Conservation (phyloP, 2,888 invertebrate species). For the Pterostichus niger region DNA sequence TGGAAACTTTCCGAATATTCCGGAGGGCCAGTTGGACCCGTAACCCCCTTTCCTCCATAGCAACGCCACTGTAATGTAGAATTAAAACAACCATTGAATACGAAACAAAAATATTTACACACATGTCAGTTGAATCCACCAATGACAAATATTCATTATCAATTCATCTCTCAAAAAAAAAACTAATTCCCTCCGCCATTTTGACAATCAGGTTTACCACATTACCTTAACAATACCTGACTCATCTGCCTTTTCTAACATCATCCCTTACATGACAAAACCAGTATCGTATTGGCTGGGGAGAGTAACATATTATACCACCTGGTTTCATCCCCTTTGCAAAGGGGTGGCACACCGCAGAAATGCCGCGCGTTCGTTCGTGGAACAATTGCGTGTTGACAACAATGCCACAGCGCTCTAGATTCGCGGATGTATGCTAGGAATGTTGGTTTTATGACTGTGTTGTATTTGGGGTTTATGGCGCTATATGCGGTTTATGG, state of each 20-base stretch:
- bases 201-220: slow-evolving; percentile 29
- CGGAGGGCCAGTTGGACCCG: too few species aligned
- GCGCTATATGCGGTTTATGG: neutral
- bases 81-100: too few species aligned
- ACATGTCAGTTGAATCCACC: neutral
- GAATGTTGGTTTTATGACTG: slow-evolving; percentile 17
- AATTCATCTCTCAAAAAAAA: too few species aligned
- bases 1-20: too few species aligned
- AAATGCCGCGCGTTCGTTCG: neutral
- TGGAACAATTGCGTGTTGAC: neutral
- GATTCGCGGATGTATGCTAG: slow-evolving; percentile 13
- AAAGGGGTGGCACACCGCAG: slow-evolving; percentile 29
- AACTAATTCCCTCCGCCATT: slow-evolving; percentile 19
- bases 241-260: slow-evolving; percentile 4
- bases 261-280: slow-evolving; percentile 37
- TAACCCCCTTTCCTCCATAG: too few species aligned
- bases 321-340: slow-evolving; percentile 18
- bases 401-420: neutral
- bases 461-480: slow-evolving; percentile 9
- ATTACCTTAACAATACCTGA: slow-evolving; percentile 22
- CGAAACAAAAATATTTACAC: slow-evolving; percentile 13
- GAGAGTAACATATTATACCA: neutral
- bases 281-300: slow-evolving; percentile 23
- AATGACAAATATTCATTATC: neutral
- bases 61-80: too few species aligned